Conservation (phyloP, 2,888 invertebrate genomes). For the Portevinia maculata region DNA sequence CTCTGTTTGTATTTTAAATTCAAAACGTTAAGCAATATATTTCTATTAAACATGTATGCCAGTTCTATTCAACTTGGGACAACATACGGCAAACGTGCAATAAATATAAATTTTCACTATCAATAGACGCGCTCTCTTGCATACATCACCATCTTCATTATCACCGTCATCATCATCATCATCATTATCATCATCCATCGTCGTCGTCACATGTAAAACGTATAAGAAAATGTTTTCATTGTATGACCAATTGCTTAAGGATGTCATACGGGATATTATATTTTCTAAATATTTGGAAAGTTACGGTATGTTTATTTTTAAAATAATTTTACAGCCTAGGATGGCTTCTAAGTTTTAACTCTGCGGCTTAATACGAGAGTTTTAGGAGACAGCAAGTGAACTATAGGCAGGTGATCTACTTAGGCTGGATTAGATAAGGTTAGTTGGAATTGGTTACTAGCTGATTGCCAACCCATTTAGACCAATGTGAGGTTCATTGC, state of each 20-base stretch:
- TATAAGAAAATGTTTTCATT: conserved; percentile 25
- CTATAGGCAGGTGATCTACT: too few species aligned
- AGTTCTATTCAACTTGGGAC: conserved; percentile 40
- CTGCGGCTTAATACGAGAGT: too few species aligned
- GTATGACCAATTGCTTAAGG: background rate
- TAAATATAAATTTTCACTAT: conserved; percentile 56
- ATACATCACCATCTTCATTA: conserved; percentile 31
- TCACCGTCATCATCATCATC: conserved; percentile 1
- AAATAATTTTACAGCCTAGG: too few species aligned
- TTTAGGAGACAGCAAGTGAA: too few species aligned
- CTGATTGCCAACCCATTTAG: too few species aligned
- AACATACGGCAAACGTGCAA: conserved; percentile 46
- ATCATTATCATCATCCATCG: background rate
- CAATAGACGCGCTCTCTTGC: conserved; percentile 33
- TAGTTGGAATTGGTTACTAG: too few species aligned
- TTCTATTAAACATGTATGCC: conserved; percentile 1
- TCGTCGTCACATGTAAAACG: conserved; percentile 17
- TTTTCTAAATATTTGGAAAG: background rate
- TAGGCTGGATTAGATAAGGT: too few species aligned
- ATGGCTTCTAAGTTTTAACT: too few species aligned
- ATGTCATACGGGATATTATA: background rate
- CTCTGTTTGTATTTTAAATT: conserved; percentile 9
- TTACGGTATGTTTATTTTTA: too few species aligned
- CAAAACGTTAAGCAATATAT: conserved; percentile 23
- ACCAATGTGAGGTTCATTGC: too few species aligned